Evolutionary conservation across 2,113 vertebrate genomes (phyloP).

Genomic region (Alectura lathami): DNA sequence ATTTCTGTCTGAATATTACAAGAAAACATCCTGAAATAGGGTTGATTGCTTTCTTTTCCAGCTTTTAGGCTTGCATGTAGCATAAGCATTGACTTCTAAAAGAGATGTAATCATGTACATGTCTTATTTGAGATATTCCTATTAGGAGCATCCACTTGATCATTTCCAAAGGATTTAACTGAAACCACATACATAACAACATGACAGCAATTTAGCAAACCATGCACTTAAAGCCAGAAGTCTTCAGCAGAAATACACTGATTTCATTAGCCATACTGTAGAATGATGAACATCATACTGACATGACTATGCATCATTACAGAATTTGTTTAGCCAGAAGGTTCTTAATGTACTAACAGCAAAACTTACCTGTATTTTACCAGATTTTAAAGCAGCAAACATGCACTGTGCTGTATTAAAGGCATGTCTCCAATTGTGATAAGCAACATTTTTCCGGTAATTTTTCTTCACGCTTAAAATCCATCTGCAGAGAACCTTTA

Average conservation of each 20-base stretch:
- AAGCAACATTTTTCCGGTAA: conserved; percentile 94
- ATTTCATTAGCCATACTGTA: background rate
- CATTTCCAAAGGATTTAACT: background rate
- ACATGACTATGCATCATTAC: background rate
- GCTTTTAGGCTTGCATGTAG: background rate
- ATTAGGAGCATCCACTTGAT: background rate
- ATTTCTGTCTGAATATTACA: background rate
- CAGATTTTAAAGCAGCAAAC: conserved; percentile 93
- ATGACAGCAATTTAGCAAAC: background rate
- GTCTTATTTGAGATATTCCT: background rate
- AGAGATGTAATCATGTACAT: fast-evolving
- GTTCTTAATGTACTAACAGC: background rate
- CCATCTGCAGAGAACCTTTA: conserved; percentile 93
- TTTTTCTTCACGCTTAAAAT: conserved; percentile 98
- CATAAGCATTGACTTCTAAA: background rate
- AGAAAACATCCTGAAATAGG: background rate
- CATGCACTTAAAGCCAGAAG: background rate
- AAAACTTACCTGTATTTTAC: conserved; percentile 88
- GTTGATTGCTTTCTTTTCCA: background rate
- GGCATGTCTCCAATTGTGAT: conserved; percentile 98
- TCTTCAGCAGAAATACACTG: background rate
- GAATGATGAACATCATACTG: background rate
- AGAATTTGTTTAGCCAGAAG: background rate
- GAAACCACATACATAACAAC: background rate
- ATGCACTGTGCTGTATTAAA: conserved; percentile 97